Base-by-base conservation (phyloP, 2,797 vertebrate genomes). In the Ambastaia sidthimunki region DNA sequence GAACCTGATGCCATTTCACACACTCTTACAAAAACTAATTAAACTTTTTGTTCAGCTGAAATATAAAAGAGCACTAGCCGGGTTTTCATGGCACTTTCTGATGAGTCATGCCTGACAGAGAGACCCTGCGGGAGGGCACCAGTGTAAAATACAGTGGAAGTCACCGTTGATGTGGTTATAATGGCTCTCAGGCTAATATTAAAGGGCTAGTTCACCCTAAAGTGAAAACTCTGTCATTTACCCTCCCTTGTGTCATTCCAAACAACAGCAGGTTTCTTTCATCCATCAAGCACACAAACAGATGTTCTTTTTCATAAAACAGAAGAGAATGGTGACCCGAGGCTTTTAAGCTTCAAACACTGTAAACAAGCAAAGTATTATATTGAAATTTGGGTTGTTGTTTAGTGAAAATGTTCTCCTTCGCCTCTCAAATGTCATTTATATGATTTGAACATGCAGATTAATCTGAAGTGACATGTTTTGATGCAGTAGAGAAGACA, bases 1-100 rank as follows among this genome's bases (percentile, higher is more conserved):
- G 12, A 16, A 18, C 60, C 47, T 66, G 78, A 76, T 79, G 82
- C 74, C 82, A 83, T 76, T 80, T 65, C 41, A 9, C 28, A 41
- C 59, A 48, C 54, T 80, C 73, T 70, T 62, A 76, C 50, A 82
- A 7, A 60, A 55, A 71, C 81, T 70, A 86, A 82, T 77, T 79
- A 25, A 72, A 81, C 78, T 74, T 85, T 78, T 79, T 76, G 65
- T 83, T 83, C 63, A 4, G 25, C 68, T 76, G 63, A 73, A 79
- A 76, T 66, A 80, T 76, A 59, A 83, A 83, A 70, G 41, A 65
- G 60, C 60, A 66, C 60, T 57, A 54, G 44, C 25, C 19, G 1
- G 50, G 72, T 75, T 74, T 70, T 71, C 71, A 66, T 72, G 77
- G 77, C 77, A 66, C 41, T 81, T 81, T 72, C 28, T 66, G 71